phyloP scores from a whole-genome alignment of 2,113 vertebrate genomes.

The Oxyura jamaicensis region DNA sequence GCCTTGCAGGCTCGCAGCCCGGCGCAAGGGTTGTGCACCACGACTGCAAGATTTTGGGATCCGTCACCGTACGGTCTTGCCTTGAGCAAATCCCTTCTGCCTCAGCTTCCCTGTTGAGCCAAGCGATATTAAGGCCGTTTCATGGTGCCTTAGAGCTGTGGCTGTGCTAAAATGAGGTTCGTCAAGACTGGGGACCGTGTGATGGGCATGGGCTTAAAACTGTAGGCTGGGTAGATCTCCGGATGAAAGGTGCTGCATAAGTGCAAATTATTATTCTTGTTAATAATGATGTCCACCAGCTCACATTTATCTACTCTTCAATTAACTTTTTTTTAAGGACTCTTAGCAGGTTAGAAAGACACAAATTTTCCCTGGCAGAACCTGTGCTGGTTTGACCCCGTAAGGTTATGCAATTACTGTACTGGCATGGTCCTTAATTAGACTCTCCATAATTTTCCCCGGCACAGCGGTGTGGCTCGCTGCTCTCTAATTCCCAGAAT shows the following conservation, averaged over 20 bases:
- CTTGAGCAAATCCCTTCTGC: neutral
- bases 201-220: neutral
- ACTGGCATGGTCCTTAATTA: slow-evolving; percentile 55
- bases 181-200: accelerated
- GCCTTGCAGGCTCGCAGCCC: accelerated
- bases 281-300: slow-evolving; percentile 44
- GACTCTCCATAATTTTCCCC: slow-evolving; percentile 46
- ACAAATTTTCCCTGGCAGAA: slow-evolving; percentile 56
- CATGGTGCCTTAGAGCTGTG: neutral
- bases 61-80: accelerated
- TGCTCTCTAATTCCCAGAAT: slow-evolving; percentile 52
- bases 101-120: accelerated
- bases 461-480: neutral
- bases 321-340: slow-evolving; percentile 58
- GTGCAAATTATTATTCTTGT: slow-evolving; percentile 41
- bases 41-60: neutral
- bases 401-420: slow-evolving; percentile 57
- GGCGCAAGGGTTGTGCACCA: neutral
- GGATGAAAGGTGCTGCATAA: slow-evolving; percentile 26
- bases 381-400: slow-evolving; percentile 51
- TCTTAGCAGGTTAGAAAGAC: slow-evolving; percentile 31
- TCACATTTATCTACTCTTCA: slow-evolving; percentile 51
- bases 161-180: neutral
- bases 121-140: accelerated
- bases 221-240: neutral